Base-by-base conservation (phyloP, 1,140 invertebrate species). In the Scaptomyza montana region DNA sequence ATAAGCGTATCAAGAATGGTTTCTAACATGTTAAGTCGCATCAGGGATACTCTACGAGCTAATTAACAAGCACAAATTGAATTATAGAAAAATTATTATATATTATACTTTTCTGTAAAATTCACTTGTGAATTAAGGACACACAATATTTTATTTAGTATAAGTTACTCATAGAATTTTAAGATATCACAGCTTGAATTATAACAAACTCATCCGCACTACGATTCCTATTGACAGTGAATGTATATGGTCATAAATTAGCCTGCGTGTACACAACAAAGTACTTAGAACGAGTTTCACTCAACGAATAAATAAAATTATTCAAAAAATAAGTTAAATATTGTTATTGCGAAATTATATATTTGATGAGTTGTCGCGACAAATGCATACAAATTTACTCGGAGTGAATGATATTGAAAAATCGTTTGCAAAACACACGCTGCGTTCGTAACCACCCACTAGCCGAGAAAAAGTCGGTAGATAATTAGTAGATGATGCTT, bases 281-380 rank as follows among this genome's bases (percentile, higher is more conserved):
- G 60, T 64, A 53, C 28, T 50, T 47, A 50, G 41, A 61, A 43
- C 25, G 56, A 54, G 43, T 68, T 61, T 50, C 57, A 68, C 55
- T 49, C 70, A 60, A 30, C 12, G 43, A 64, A 50, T 62, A 66
- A 72, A 66, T 59, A 19, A 53, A 41, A 67, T 59, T 9, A 21
- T 36, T 50, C 25, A 13, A 45, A 60, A 59, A 70, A 70, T 64
- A 61, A 63, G 77, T 76, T 53, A 39, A 70, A 74, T 87, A 86
- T 86, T 77, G 68, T 86, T 87, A 86, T 78, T 72, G 70, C 70
- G 28, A 60, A 73, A 73, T 60, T 73, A 73, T 73, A 54, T 67
- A 55, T 62, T 75, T 67, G 64, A 81, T 81, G 66, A 64, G 59
- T 13, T 54, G 28, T 39, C 57, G 45, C 51, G 30, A 28, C 50